phyloP scores from a whole-genome alignment of 2,797 vertebrate species.

The Muscicapa comitata region DNA sequence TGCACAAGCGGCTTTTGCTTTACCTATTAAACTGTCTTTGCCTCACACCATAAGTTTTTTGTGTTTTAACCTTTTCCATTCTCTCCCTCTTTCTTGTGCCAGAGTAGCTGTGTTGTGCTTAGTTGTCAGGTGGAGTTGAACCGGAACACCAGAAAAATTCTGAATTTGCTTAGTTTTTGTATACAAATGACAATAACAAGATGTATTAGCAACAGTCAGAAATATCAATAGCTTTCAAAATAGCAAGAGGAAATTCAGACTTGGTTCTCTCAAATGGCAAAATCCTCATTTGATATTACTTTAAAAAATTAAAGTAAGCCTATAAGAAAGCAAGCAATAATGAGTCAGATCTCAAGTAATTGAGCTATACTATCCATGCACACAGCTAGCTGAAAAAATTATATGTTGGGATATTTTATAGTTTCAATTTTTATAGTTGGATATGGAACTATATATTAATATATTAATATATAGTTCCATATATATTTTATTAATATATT shows the following conservation, averaged over 20 bases:
- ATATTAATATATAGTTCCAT: too few species aligned
- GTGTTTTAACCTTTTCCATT: not conserved
- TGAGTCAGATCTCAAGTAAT: not conserved
- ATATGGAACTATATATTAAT: not conserved
- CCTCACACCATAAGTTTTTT: fast-evolving
- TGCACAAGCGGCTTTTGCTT: fast-evolving
- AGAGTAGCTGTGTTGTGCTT: not conserved
- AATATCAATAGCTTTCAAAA: not conserved
- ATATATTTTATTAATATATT: not conserved
- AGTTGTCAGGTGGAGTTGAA: not conserved
- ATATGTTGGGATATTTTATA: not conserved
- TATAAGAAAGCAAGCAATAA: not conserved
- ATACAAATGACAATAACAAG: not conserved
- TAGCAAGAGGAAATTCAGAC: not conserved
- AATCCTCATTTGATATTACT: not conserved
- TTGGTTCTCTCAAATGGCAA: not conserved
- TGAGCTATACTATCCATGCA: not conserved
- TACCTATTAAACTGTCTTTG: not conserved
- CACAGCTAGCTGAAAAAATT: not conserved
- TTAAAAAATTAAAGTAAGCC: not conserved
- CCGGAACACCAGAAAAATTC: not conserved
- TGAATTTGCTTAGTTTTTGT: not conserved
- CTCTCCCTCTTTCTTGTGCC: fast-evolving
- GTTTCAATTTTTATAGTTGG: not conserved
- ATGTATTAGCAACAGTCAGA: not conserved